Evolutionary conservation across 2,888 invertebrate genomes (phyloP).

Genomic region (Stenolophus ochropezus): DNA sequence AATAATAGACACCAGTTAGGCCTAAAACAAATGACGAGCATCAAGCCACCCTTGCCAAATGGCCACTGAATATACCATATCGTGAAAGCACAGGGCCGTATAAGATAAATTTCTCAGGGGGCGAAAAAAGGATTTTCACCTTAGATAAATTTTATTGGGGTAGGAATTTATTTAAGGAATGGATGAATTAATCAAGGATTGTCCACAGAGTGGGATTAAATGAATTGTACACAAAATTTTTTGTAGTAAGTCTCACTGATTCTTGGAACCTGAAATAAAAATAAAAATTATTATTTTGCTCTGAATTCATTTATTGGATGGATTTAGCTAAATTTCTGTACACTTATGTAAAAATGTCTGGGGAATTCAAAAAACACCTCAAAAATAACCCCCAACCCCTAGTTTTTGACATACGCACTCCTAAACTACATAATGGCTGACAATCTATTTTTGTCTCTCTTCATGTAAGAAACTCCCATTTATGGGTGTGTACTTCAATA

Average conservation of each 20-base stretch:
- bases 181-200: neutral
- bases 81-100: neutral
- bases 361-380: too few relatives aligned
- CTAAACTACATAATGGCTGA: too few relatives aligned
- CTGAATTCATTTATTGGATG: too few relatives aligned
- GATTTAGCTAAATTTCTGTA: too few relatives aligned
- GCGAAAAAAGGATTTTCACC: neutral
- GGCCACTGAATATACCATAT: slow-evolving; percentile 26
- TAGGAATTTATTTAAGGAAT: neutral
- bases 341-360: too few relatives aligned
- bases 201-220: neutral
- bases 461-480: too few relatives aligned
- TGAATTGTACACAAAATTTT: neutral
- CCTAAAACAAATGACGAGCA: slow-evolving; percentile 14
- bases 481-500: too few relatives aligned
- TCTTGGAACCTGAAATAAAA: neutral
- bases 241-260: neutral
- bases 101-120: slow-evolving; percentile 1
- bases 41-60: slow-evolving; percentile 21
- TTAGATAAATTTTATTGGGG: slow-evolving; percentile 1
- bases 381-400: too few relatives aligned
- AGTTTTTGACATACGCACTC: too few relatives aligned
- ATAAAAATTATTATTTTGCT: neutral
- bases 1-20: slow-evolving; percentile 1
- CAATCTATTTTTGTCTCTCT: too few relatives aligned